Evolutionary conservation across 2,113 vertebrate genomes (phyloP), one percentile per base, ranked within the genome.

Genomic region (Psephotus haematonotus): DNA sequence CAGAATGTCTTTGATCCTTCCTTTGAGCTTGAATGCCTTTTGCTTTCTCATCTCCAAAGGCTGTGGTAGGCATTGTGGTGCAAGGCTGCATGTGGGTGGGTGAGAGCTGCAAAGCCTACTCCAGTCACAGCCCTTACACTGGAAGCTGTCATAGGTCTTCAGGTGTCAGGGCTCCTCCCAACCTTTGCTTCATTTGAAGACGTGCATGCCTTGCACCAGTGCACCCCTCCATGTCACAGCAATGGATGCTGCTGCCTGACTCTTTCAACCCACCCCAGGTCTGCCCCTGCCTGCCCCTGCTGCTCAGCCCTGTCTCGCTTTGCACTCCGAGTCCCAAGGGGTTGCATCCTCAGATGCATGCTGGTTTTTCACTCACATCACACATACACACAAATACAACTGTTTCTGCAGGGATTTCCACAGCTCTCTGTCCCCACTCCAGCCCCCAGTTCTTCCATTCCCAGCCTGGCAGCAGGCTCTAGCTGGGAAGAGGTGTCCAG

Each of bases 81-180:
- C 46, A 46, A 70, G 43, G 7, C 33, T 33, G 22, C 0, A 0
- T 29, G 62, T 0, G 1, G 23, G 8, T 57, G 41, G 3, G 5
- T 44, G 43, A 82, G 28, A 53, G 2, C 17, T 86, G 46, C 59
- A 17, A 44, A 80, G 29, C 5, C 46, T 57, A 5, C 46, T 37
- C 12, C 41, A 62, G 23, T 44, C 29, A 46, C 62, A 82, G 49
- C 25, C 23, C 17, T 0, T 0, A 31, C 19, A 16, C 1, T 0
- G 28, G 50, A 4, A 46, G 17, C 13, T 63, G 25, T 19, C 33
- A 23, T 10, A n/a, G 33, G 9, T 52, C 43, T 78, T 74, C 23
- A 46, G 14, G 18, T n/a, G 27, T 29, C 31, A 64, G 9, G 17
- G 31, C 7, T 86, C 12, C 12, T 83, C 46, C 35, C 27, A 11